Conservation (phyloP, 2,888 invertebrate genomes). For the Carcina quercana region DNA sequence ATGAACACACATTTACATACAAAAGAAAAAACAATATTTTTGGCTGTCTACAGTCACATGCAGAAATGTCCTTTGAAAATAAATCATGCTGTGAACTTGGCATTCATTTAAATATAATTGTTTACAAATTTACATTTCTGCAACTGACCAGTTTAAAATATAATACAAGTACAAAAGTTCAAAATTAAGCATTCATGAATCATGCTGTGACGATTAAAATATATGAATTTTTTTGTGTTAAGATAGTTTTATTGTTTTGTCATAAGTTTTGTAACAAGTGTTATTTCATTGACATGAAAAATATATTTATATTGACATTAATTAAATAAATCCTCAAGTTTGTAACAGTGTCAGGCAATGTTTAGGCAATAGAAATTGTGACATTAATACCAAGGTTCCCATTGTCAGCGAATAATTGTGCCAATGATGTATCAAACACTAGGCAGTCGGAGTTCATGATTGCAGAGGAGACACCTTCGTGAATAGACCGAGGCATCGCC, state of each 20-base stretch:
- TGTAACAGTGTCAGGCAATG: constrained; percentile 26
- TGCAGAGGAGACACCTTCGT: constrained; percentile 98
- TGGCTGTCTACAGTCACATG: constrained; percentile 65
- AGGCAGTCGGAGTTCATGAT: constrained; percentile 99
- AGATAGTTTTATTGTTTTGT: no score
- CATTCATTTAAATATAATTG: no score
- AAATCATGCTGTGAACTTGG: no score
- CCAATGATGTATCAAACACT: constrained; percentile 98
- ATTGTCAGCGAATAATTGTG: constrained; percentile 98
- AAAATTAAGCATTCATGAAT: constrained; percentile 3
- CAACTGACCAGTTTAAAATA: constrained; percentile 12
- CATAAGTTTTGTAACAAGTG: constrained; percentile 12
- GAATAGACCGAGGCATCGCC: constrained; percentile 98
- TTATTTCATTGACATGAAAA: constrained; percentile 30
- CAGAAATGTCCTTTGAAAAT: no score
- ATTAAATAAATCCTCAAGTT: constrained; percentile 22
- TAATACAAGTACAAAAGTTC: constrained; percentile 24
- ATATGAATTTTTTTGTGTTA: constrained; percentile 6
- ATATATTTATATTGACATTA: constrained; percentile 33
- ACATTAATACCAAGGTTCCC: constrained; percentile 99
- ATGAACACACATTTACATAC: constrained; percentile 65
- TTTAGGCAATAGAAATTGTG: constrained; percentile 94
- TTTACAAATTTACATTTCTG: no score
- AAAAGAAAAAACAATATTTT: constrained; percentile 49
- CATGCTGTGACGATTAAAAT: constrained; percentile 5